Evolutionary conservation across 2,888 invertebrate species (phyloP).

Genomic region (Peribatodes rhomboidaria): DNA sequence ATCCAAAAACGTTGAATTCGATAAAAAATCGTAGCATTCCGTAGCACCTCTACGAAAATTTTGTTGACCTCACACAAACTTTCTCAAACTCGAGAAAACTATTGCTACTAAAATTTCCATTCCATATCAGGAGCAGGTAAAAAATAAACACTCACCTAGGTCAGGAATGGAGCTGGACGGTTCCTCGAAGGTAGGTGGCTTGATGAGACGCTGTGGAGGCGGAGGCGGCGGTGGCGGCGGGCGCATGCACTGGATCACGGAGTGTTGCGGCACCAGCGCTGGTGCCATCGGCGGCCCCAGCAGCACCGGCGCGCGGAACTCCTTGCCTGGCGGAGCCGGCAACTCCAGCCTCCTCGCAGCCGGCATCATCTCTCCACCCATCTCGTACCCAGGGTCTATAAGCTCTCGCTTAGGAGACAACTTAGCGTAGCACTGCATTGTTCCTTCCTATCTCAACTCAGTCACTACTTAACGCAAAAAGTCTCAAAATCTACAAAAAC

Average conservation of each 20-base stretch:
- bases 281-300: constrained; percentile 65
- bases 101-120: neutral
- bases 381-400: constrained; percentile 71
- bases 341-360: constrained; percentile 75
- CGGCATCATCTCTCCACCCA: constrained; percentile 66
- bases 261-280: constrained; percentile 67
- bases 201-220: constrained; percentile 80
- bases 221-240: constrained; percentile 84
- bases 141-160: constrained; percentile 89
- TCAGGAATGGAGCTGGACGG: constrained; percentile 96
- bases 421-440: constrained; percentile 82
- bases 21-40: constrained; percentile 4
- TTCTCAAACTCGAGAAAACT: constrained; percentile 10
- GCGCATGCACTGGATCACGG: constrained; percentile 85
- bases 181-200: constrained; percentile 89
- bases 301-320: constrained; percentile 80
- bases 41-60: constrained; percentile 37
- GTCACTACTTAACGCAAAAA: constrained; percentile 50
- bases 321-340: constrained; percentile 82
- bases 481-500: constrained; percentile 46
- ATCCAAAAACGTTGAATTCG: too few relatives aligned
- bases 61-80: constrained; percentile 16
- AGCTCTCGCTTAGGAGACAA: constrained; percentile 79
- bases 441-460: constrained; percentile 58
- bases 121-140: neutral